phyloP scores from a whole-genome alignment of 2,113 vertebrate species.

The Hipposideros armiger region DNA sequence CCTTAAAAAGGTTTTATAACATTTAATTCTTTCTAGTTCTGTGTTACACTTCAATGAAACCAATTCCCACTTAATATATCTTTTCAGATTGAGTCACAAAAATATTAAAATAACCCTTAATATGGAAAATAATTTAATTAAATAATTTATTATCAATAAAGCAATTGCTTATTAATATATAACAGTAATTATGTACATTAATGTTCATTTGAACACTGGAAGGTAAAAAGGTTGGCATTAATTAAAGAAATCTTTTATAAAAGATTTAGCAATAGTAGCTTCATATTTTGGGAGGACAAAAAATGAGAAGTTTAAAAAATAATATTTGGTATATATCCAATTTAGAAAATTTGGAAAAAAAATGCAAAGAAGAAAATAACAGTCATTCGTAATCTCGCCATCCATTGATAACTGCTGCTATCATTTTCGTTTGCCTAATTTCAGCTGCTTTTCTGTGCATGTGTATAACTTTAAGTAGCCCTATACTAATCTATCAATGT shows the following conservation, averaged over 20 bases:
- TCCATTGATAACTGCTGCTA: neutral
- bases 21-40: neutral
- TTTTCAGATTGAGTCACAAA: neutral
- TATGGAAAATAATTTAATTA: conserved; percentile 6
- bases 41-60: neutral
- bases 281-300: neutral
- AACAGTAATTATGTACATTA: neutral
- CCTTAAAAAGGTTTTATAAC: neutral
- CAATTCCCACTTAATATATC: neutral
- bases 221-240: neutral
- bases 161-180: neutral
- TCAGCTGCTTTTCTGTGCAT: neutral
- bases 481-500: too few relatives aligned
- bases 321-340: neutral
- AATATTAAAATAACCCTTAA: neutral
- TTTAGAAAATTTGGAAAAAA: neutral
- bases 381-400: neutral
- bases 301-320: neutral
- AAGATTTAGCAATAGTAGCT: neutral
- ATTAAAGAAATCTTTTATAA: neutral
- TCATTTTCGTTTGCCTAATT: neutral
- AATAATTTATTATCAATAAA: conserved; percentile 17
- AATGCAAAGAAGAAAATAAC: neutral
- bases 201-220: neutral
- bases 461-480: neutral